Evolutionary conservation across 2,113 vertebrate species (phyloP), one percentile per base, ranked within the genome.

Genomic region (Tinamus guttatus): DNA sequence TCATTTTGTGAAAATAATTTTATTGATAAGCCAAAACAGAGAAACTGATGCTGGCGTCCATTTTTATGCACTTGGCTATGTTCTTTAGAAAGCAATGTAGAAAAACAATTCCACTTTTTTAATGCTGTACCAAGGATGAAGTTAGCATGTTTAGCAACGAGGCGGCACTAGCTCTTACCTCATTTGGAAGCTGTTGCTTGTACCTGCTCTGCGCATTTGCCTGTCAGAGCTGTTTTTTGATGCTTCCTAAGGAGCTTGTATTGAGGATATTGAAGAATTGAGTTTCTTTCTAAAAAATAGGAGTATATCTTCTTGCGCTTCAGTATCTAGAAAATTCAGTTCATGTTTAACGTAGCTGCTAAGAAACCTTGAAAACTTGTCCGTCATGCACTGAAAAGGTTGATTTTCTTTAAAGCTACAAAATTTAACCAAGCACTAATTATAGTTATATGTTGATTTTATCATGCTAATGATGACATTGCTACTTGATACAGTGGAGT

Each of bases 1-100:
- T 38, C 15, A 63, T 75, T 91, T 85, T 92, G 28, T 80, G 59
- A 88, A 87, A 95, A 82, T 69, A 91, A 43, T 85, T 83, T 36
- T 49, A 60, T 79, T 22, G 17, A 27, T 52, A 32, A 75, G 30
- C 56, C 52, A 34, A 69, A 84, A 84, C 73, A 67, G 21, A 60
- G 34, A 41, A 49, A 75, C 27, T 71, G 40, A 88, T 86, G 17
- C 34, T 68, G 8, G 10, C 91, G 85, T 81, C 83, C 90, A 12
- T 81, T 92, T 95, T 81, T 89, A 32, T 70, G 79, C 22, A 3
- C 75, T 87, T 22, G 21, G 10, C 21, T 24, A 5, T 0, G 0
- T 71, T 83, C 41, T 84, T 64, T 65, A 63, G 65, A 92, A 93
- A 91, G 25, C 27, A 32, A 17, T 80, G 77, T 65, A 68, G 73